A percentile compares a stretch with the other conserved stretches of the same genome.
Conservation (phyloP, 1,140 invertebrate genomes). For the Mycetomoellerius zeteki region DNA sequence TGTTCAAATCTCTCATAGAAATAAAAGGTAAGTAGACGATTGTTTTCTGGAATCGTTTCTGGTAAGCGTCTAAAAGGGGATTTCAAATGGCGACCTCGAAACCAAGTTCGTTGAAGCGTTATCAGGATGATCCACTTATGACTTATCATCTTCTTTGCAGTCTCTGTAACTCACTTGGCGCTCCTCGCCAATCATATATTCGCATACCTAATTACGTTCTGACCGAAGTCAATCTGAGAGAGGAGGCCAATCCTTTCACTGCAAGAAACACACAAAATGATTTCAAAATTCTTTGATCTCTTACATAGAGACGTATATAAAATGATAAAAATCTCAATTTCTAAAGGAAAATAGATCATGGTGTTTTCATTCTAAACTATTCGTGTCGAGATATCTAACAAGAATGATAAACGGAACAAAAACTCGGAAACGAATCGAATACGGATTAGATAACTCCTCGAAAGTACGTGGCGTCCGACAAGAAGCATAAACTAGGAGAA, state of each 20-base stretch:
- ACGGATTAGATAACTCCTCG: conserved; percentile 33
- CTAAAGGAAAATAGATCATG: background rate
- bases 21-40: conserved; percentile 12
- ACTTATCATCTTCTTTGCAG: conserved; percentile 37
- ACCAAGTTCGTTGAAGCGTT: background rate
- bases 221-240: background rate
- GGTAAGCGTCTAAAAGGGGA: conserved; percentile 43
- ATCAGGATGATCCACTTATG: conserved; percentile 61
- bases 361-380: background rate
- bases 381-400: background rate
- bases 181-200: background rate
- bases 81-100: conserved; percentile 27
- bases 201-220: background rate
- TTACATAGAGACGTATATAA: background rate
- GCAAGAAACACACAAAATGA: background rate
- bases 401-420: conserved; percentile 25
- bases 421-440: conserved; percentile 32
- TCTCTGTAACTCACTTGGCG: conserved; percentile 2
- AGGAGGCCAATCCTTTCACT: background rate
- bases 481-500: conserved; percentile 34
- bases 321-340: background rate
- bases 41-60: conserved; percentile 46
- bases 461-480: conserved; percentile 55
- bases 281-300: background rate
- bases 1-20: conserved; percentile 20